phyloP scores from a whole-genome alignment of 1,140 invertebrate genomes.

The Notospermus geniculatus region DNA sequence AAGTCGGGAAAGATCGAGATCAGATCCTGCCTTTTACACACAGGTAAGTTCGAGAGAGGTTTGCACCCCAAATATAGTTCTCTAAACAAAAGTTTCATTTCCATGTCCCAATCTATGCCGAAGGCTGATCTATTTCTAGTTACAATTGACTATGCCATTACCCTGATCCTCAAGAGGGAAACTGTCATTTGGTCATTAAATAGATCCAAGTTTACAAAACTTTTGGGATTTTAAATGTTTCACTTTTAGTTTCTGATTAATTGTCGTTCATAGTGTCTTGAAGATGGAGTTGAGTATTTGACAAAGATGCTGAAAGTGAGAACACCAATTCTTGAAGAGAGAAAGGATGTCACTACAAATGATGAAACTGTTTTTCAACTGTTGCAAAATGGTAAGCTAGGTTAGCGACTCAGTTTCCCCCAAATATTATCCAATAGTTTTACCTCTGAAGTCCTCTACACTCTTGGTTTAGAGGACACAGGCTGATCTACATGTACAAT shows the following conservation, averaged over 20 bases:
- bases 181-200: no score
- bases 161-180: no score
- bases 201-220: no score
- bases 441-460: no score
- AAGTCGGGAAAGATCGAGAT: conserved; percentile 3
- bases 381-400: conserved; percentile 16
- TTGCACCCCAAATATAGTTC: conserved; percentile 40
- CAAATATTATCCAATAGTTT: no score
- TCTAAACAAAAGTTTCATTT: conserved; percentile 44
- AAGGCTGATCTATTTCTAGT: background rate
- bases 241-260: no score
- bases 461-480: no score
- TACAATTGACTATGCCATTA: no score
- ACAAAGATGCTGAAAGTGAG: conserved; percentile 13
- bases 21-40: background rate
- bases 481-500: no score
- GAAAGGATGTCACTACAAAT: conserved; percentile 9
- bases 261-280: conserved; percentile 13
- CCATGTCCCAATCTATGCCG: conserved; percentile 12
- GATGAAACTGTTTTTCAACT: conserved; percentile 13
- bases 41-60: conserved; percentile 30
- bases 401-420: no score
- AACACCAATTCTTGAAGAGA: conserved; percentile 4
- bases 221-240: no score
- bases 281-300: conserved; percentile 22